Base-by-base conservation (phyloP, 2,797 vertebrate genomes). In the Labroides dimidiatus region DNA sequence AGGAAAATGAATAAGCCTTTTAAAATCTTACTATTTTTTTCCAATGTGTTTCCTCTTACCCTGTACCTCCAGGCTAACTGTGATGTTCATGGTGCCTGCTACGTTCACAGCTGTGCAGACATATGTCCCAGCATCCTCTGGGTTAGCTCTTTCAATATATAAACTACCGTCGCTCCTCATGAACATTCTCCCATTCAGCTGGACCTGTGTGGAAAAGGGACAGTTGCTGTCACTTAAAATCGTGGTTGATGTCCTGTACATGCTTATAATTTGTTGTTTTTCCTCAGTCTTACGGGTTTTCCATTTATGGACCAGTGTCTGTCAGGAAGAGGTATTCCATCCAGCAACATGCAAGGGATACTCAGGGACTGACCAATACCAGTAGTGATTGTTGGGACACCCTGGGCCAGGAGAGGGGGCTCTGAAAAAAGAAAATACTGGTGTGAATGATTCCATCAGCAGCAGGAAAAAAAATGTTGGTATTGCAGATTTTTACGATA, bases 331-430 rank as follows among this genome's bases (percentile, higher is more conserved):
- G 97, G 97, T 63, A 91, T 93, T 49, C 97, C 96, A 0, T 95
- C 94, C 90, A 97, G 78, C 68, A 98, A 33, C 86, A 96, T 87
- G 0, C 97, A 99, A 9, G 96, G 94, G 79, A 99, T 89, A 0
- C 92, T 95, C 47, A 96, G 86, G 0, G 96, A 92, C 68, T 96
- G 95, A 42, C 95, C 94, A 15, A 88, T 79, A 24, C 95, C 86
- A 0, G 83, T 93, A 4, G 74, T 93, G 69, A 97, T 78, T 15
- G 90, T 44, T 0, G 95, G 83, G 15, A 94, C 75, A 4, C 94
- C 81, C 0, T 92, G 92, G 58, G 94, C 96, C 36, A 98, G 89
- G 80, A 96, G 84, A 4, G 97, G 96, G 9, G 95, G 94, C 23
- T 89, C 94, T 96, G 71, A 43, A 24, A 66, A 55, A 66, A 59